These are phyloP conservation scores for Pagrus major DNA, from an alignment of 2,113 vertebrate species.

Conservation along the genomic window DNA sequence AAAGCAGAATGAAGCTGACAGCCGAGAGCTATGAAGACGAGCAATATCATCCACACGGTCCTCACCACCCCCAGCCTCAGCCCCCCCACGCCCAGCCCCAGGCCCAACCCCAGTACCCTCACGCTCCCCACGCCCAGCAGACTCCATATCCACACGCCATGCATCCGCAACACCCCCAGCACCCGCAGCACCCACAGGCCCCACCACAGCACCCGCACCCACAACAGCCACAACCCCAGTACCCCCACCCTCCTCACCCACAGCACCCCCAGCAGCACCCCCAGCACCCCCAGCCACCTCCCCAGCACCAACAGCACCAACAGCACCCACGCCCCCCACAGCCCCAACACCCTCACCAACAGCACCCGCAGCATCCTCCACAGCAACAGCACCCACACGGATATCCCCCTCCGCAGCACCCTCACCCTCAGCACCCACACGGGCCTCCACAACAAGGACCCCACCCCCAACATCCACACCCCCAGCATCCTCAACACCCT, in stretches of 20 bases:
- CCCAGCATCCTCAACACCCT: slow-evolving; percentile 69
- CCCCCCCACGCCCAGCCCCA: slow-evolving; percentile 91
- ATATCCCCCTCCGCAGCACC: slow-evolving; percentile 70
- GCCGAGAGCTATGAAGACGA: slow-evolving; percentile 97
- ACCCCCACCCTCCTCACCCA: slow-evolving; percentile 60
- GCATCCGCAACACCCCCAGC: slow-evolving; percentile 69
- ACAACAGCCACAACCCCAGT: slow-evolving; percentile 67
- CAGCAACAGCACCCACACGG: slow-evolving; percentile 78
- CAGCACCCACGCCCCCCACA: slow-evolving; percentile 73
- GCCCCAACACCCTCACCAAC: slow-evolving; percentile 73
- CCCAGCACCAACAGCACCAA: slow-evolving; percentile 82
- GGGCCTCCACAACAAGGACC: slow-evolving; percentile 71
- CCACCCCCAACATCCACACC: slow-evolving; percentile 72
- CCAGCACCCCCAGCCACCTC: slow-evolving; percentile 68
- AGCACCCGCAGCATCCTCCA: slow-evolving; percentile 68
- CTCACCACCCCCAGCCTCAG: slow-evolving; percentile 89
- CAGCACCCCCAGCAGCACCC: slow-evolving; percentile 63
- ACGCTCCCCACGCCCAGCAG: slow-evolving; percentile 78
- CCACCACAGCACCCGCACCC: slow-evolving; percentile 60
- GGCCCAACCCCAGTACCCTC: slow-evolving; percentile 89
- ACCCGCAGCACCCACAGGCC: slow-evolving; percentile 51
- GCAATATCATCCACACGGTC: slow-evolving; percentile 92
- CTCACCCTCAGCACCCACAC: slow-evolving; percentile 75
- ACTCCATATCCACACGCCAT: slow-evolving; percentile 76
- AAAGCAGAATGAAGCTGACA: slow-evolving; percentile 98